phyloP scores from a whole-genome alignment of 1,140 invertebrate genomes.

The Andricus grossulariae region DNA sequence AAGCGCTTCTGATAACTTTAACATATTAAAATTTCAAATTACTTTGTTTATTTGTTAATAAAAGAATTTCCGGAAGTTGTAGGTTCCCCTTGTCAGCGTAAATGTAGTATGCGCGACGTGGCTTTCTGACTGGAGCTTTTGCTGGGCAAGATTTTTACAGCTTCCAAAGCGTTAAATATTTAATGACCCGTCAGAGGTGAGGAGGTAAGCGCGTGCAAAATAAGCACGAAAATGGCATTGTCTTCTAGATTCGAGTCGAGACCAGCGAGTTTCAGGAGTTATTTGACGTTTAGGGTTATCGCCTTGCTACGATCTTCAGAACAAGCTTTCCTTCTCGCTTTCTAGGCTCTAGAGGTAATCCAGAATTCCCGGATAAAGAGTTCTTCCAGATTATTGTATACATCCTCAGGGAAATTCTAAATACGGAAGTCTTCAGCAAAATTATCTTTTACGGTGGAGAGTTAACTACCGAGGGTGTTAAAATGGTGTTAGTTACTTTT shows the following conservation, averaged over 20 bases:
- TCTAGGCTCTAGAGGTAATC: neutral
- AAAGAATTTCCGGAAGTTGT: too few relatives aligned
- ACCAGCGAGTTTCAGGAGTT: slow-evolving; percentile 28
- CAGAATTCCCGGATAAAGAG: neutral
- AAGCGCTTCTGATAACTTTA: too few relatives aligned
- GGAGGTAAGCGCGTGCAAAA: slow-evolving; percentile 42
- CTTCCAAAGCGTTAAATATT: too few relatives aligned
- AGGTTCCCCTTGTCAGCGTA: too few relatives aligned
- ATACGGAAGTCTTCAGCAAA: neutral
- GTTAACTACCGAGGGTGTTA: too few relatives aligned
- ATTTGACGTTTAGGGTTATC: slow-evolving; percentile 42
- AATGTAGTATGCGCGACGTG: too few relatives aligned
- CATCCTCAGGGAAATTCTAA: neutral
- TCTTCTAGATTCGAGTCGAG: slow-evolving; percentile 39
- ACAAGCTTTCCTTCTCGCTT: neutral
- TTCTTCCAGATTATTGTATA: neutral
- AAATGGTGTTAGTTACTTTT: too few relatives aligned
- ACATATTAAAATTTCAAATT: too few relatives aligned
- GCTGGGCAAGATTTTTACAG: too few relatives aligned
- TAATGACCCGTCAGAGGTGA: neutral
- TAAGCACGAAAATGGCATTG: slow-evolving; percentile 50
- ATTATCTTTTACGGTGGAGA: neutral
- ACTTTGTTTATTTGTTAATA: too few relatives aligned
- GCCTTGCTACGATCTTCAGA: neutral
- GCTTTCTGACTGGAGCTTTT: too few relatives aligned